phyloP scores from a whole-genome alignment of 2,888 invertebrate genomes.

The Noctua comes region DNA sequence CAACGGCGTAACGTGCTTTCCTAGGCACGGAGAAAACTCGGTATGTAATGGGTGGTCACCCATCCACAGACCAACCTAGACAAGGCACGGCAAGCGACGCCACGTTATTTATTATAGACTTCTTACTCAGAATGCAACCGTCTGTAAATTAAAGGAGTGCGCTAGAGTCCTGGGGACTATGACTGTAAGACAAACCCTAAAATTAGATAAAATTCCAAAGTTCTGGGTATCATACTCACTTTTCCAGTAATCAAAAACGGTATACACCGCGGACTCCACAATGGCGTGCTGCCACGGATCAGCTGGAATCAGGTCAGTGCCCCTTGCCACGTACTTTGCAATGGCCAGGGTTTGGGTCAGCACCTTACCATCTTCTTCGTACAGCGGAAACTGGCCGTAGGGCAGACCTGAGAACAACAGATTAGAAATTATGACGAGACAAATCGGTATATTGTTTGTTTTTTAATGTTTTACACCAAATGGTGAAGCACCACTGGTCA shows the following conservation, averaged over 20 bases:
- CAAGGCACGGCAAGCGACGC: too few relatives aligned
- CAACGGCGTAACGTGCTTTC: too few relatives aligned
- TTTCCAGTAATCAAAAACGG: constrained; percentile 42
- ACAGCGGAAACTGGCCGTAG: constrained; percentile 81
- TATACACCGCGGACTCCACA: constrained; percentile 77
- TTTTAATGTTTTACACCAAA: not conserved
- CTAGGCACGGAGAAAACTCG: too few relatives aligned
- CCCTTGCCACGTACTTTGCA: constrained; percentile 87
- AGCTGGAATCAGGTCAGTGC: constrained; percentile 85
- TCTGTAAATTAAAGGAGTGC: not conserved
- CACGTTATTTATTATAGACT: not conserved
- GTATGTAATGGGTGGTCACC: too few relatives aligned
- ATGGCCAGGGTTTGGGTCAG: constrained; percentile 86
- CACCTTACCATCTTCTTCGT: constrained; percentile 77
- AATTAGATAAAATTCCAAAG: not conserved
- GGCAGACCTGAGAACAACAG: constrained; percentile 67
- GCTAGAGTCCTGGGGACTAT: not conserved
- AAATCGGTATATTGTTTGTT: not conserved
- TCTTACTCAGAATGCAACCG: not conserved
- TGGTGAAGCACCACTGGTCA: not conserved
- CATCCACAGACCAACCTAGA: too few relatives aligned
- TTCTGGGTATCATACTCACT: constrained; percentile 19
- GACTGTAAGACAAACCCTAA: not conserved
- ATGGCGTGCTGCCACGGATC: constrained; percentile 87
- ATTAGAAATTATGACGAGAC: not conserved